Evolutionary conservation across 1,140 invertebrate genomes (phyloP), one percentile per base, ranked within the genome.

Genomic region (Cotesia typhae): DNA sequence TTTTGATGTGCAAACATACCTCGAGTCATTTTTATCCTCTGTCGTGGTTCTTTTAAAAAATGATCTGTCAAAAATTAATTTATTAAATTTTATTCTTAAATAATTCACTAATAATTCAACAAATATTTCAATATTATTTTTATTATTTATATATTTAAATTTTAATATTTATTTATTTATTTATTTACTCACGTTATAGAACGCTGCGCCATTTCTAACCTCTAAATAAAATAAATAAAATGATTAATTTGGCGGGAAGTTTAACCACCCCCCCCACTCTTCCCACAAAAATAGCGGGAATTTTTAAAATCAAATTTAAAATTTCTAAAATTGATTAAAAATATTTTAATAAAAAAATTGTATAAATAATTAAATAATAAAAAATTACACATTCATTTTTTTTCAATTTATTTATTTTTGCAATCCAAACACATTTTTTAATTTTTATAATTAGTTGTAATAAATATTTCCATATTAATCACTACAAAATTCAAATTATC

Each of bases 341-440:
- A 28, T 28, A 28, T 2, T 28, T 28, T 28, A 28, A 28, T 28
- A 47, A 7, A 70, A 36, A 36, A 3, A 41, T 47, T 9, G 36
- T 12, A 4, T 10, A 7, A 4, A 41, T 4, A 41, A 41, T 41
- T 47, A 1, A 41, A 47, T 9, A 47, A 47, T 52, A 70, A 71
- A 60, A 74, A 51, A 12, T 60, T 36, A 38, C 38, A 37, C 53
- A 68, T 73, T 12, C 9, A 72, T 60, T 68, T 74, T 75, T 65
- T 71, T 36, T 55, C 73, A 82, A 59, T 20, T 20, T 77, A 73
- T 80, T 78, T 70, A 75, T 69, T 78, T 77, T 82, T 78, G 75
- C 80, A 83, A 79, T 80, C 74, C 78, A 83, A 84, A 83, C 80
- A 83, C 68, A 70, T 70, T 35, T 59, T 20, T 20, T 7, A 20